phyloP scores from a whole-genome alignment of 2,113 vertebrate genomes.

The Gobiocypris rarus region DNA sequence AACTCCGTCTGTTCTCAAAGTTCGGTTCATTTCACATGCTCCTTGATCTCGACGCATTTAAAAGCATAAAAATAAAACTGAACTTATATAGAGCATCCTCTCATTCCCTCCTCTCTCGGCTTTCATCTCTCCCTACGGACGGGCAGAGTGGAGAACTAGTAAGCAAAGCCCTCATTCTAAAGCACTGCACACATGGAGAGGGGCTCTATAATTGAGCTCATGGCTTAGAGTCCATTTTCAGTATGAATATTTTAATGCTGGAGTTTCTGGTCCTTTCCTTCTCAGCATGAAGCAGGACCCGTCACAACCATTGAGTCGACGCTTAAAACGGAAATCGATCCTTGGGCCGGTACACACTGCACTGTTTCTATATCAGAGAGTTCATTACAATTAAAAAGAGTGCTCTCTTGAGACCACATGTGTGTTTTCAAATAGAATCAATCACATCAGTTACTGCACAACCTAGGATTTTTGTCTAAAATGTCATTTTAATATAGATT shows the following conservation, averaged over 20 bases:
- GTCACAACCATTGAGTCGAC: constrained; percentile 21
- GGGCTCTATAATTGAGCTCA: constrained; percentile 51
- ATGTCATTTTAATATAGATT: neutral
- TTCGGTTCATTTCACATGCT: neutral
- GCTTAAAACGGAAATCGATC: neutral
- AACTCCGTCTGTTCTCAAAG: constrained; percentile 19
- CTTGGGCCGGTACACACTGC: neutral
- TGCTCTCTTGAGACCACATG: neutral
- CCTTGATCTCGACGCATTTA: constrained; percentile 25
- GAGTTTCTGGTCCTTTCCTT: constrained; percentile 35
- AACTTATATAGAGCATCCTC: constrained; percentile 25
- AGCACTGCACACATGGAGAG: constrained; percentile 27
- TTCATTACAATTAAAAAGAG: neutral
- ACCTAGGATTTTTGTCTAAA: too few relatives aligned
- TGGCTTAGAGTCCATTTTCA: constrained; percentile 49
- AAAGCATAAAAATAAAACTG: constrained; percentile 24
- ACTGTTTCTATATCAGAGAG: neutral
- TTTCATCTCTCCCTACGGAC: constrained; percentile 50
- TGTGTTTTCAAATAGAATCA: neutral
- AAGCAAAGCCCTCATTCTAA: constrained; percentile 40
- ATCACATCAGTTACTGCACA: neutral
- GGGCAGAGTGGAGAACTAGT: constrained; percentile 26
- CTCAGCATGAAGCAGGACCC: constrained; percentile 18
- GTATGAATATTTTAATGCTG: constrained; percentile 55
- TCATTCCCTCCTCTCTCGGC: constrained; percentile 42